Evolutionary conservation across 2,888 invertebrate species (phyloP).

Genomic region (Gymnosoma rotundatum): DNA sequence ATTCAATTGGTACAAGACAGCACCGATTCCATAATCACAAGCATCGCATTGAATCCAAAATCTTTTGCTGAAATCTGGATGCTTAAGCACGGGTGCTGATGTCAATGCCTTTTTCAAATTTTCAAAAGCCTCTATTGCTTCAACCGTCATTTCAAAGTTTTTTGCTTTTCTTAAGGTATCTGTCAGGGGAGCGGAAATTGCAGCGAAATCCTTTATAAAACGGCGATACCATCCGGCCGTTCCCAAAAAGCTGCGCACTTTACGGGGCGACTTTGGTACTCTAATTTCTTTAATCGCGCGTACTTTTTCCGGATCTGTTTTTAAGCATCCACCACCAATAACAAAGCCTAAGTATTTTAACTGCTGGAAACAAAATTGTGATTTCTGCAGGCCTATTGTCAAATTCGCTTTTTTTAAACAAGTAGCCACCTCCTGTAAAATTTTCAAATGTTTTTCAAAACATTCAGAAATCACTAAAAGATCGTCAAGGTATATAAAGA

Average conservation of each 20-base stretch:
- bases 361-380: slow-evolving; percentile 56
- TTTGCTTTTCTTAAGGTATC: slow-evolving; percentile 34
- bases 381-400: slow-evolving; percentile 60
- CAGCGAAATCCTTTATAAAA: background rate
- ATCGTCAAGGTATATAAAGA: slow-evolving; percentile 63
- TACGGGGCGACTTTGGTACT: background rate
- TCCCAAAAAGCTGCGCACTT: slow-evolving; percentile 51
- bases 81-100: slow-evolving; percentile 23
- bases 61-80: no score
- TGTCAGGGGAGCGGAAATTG: background rate
- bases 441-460: slow-evolving; percentile 23
- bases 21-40: no score
- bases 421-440: background rate
- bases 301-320: slow-evolving; percentile 44
- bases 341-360: slow-evolving; percentile 45
- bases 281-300: slow-evolving; percentile 11
- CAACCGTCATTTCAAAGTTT: slow-evolving; percentile 6
- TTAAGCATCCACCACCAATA: slow-evolving; percentile 41
- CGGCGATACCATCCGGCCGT: slow-evolving; percentile 53
- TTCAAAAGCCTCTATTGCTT: slow-evolving; percentile 15
- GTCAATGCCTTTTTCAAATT: slow-evolving; percentile 34
- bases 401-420: slow-evolving; percentile 21
- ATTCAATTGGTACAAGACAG: no score
- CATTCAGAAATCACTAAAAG: slow-evolving; percentile 48
- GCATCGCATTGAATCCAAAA: no score